Evolutionary conservation across 2,113 vertebrate genomes (phyloP).

Genomic region (Sceloporus tristichus): DNA sequence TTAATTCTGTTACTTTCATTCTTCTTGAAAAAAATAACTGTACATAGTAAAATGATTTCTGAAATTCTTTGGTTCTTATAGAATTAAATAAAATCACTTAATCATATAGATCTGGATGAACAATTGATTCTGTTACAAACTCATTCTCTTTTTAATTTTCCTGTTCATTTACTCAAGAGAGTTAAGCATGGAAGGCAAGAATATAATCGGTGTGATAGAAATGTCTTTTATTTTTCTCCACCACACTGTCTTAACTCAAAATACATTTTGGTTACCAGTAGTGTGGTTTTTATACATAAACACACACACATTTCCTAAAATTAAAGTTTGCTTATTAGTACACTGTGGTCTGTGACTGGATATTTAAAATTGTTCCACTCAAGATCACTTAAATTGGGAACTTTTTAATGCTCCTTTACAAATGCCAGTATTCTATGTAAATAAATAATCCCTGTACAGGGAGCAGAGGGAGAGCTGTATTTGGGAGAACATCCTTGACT

Average conservation of each 20-base stretch:
- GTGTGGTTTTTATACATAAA: not conserved
- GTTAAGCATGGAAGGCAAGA: constrained; percentile 29
- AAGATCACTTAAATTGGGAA: too few species aligned
- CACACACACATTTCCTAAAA: too few species aligned
- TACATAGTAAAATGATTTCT: constrained; percentile 38
- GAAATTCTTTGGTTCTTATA: constrained; percentile 25
- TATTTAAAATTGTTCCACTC: too few species aligned
- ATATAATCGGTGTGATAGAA: not conserved
- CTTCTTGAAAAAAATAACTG: constrained; percentile 10
- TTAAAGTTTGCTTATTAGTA: not conserved
- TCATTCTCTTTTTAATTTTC: not conserved
- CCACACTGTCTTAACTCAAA: not conserved
- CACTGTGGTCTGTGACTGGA: too few species aligned
- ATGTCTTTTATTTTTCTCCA: not conserved
- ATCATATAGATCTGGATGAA: constrained; percentile 27
- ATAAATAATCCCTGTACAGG: too few species aligned
- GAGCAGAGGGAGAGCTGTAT: not conserved
- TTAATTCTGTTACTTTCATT: constrained; percentile 28
- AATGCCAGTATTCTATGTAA: too few species aligned
- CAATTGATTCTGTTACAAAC: constrained; percentile 5
- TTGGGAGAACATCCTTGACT: not conserved
- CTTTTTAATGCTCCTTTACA: too few species aligned
- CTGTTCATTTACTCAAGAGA: not conserved
- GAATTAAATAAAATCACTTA: constrained; percentile 26
- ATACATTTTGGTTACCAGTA: not conserved